Evolutionary conservation across 2,888 invertebrate species (phyloP).

Genomic region (Lasioglossum villosulum): DNA sequence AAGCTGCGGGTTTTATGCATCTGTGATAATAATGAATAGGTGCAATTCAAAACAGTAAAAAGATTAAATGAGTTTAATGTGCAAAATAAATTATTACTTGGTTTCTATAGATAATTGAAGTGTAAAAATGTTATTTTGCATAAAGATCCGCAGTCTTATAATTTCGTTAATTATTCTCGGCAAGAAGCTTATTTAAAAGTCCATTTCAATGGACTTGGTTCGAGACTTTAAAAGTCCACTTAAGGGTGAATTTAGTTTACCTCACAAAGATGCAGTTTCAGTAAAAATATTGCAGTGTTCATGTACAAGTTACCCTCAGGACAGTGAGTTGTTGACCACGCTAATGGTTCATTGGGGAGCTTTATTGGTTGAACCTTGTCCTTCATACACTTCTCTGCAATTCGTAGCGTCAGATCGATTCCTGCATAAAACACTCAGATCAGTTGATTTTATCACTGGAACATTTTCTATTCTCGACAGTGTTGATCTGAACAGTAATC

Average conservation of each 20-base stretch:
- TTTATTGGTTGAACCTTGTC: slow-evolving; percentile 59
- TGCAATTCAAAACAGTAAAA: too few species aligned
- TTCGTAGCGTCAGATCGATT: slow-evolving; percentile 69
- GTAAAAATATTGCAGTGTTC: slow-evolving; percentile 65
- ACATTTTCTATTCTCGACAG: not conserved
- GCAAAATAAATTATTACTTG: too few species aligned
- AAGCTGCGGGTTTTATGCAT: too few species aligned
- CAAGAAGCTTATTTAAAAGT: too few species aligned
- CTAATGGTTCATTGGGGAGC: slow-evolving; percentile 68
- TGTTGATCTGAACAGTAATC: not conserved
- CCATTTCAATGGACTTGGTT: not conserved
- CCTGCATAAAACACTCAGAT: slow-evolving; percentile 58
- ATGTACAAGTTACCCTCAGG: slow-evolving; percentile 66
- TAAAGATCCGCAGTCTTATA: too few species aligned
- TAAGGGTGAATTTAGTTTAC: slow-evolving; percentile 59
- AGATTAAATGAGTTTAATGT: too few species aligned
- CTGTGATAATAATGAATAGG: too few species aligned
- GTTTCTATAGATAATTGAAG: too few species aligned
- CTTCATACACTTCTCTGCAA: slow-evolving; percentile 73
- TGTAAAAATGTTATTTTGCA: too few species aligned
- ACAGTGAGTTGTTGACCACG: slow-evolving; percentile 74
- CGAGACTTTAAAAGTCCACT: not conserved
- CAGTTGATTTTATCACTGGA: not conserved
- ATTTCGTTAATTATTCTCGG: not conserved
- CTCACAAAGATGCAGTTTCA: slow-evolving; percentile 74